These are phyloP conservation scores for Somateria mollissima DNA, from an alignment of 2,797 vertebrate genomes.

Conservation along the genomic window DNA sequence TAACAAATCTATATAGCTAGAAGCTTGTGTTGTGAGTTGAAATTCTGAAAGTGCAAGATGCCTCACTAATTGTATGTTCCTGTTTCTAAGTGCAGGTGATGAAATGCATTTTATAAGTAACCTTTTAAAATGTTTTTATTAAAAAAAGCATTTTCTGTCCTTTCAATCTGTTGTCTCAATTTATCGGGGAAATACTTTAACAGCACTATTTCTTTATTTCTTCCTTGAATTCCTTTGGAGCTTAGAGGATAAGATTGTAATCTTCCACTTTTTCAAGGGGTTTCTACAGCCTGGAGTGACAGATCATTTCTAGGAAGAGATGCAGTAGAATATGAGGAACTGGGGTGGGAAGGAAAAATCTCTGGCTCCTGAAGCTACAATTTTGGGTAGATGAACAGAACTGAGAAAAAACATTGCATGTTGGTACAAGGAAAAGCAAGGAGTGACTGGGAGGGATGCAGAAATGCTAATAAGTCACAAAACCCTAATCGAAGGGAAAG, in stretches of 20 bases:
- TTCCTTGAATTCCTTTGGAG: neutral
- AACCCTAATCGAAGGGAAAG: neutral
- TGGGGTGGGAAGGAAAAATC: neutral
- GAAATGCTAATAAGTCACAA: neutral
- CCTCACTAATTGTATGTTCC: neutral
- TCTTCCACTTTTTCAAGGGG: neutral
- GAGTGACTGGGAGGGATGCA: neutral
- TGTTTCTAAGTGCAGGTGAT: neutral
- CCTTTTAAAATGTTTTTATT: conserved; percentile 61
- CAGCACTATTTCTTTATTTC: neutral
- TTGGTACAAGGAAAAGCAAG: neutral
- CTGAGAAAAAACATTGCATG: neutral
- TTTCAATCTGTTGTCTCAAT: neutral
- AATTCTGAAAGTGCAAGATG: neutral
- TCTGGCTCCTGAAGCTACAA: neutral
- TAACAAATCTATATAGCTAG: neutral
- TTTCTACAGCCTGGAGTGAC: neutral
- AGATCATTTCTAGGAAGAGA: neutral
- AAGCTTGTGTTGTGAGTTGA: neutral
- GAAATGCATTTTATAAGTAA: conserved; percentile 52
- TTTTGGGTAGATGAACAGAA: neutral
- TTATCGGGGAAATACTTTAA: neutral
- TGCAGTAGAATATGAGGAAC: neutral
- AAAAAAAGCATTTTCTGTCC: conserved; percentile 63
- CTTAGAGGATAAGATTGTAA: neutral